Base-by-base conservation (phyloP, 2,113 vertebrate species). In the Mus spicilegus region DNA sequence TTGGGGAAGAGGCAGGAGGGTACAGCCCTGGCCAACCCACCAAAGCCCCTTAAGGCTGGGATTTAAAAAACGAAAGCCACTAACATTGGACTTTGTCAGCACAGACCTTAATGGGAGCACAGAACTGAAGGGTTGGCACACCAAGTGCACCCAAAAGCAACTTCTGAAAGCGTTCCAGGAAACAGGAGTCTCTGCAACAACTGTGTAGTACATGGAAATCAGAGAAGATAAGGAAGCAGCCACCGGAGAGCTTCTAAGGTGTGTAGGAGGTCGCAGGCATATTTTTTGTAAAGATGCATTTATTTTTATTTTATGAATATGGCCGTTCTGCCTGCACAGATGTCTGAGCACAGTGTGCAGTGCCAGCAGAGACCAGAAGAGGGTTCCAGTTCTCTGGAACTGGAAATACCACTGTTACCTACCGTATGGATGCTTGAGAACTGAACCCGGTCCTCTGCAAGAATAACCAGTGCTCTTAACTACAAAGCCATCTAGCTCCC, bases 41-140 rank as follows among this genome's bases (percentile, higher is more conserved):
- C 82, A 77, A 78, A 77, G 46, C 46, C 51, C 22, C 54, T 95
- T 33, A 54, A 76, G 65, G 17, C 16, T 7, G 12, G 65, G 49
- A 91, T 73, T 87, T 86, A 49, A 73, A 92, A 92, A 42, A 89
- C 61, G 58, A 84, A 82, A 89, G 9, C 3, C 86, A 84, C 69
- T 54, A 81, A 94, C 30, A 51, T 24, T 3, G 6, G 28, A 78
- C 36, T 54, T 75, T 63, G 6, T 69, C 88, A 84, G 46, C 26
- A 87, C 20, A 95, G 58, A 91, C 26, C 24, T 33, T 58, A 82
- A 11, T 12, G 49, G 54, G 51, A 70, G 54, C 76, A 80, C 33
- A 22, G 33, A 72, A 24, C n/a, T 1, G n/a, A 73, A 17, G 14
- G 33, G 19, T 19, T 22, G 33, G 84, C 76, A 39, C 28, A 14